Percentiles rank a stretch among this genome's conserved stretches.
phyloP scores from a whole-genome alignment of 1,140 invertebrate species.

The Chymomyza costata region DNA sequence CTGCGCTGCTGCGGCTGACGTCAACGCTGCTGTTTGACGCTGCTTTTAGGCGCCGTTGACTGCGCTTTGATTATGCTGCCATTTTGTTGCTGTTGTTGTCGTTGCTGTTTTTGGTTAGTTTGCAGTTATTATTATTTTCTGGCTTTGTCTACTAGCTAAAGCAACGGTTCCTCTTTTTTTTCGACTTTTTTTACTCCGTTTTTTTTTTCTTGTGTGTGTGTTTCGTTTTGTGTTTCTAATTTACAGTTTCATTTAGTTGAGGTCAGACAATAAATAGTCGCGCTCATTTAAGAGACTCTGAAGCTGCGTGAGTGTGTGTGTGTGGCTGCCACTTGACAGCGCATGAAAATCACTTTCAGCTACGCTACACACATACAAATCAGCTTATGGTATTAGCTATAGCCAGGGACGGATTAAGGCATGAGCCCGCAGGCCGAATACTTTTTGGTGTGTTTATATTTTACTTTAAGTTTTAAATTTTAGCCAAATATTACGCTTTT shows the following conservation, averaged over 20 bases:
- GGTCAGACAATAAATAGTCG: conserved; percentile 73
- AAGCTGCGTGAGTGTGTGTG: neutral
- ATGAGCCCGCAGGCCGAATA: no score
- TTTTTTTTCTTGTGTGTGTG: neutral
- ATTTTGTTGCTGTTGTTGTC: neutral
- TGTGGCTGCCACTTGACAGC: conserved; percentile 55
- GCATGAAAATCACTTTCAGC: neutral
- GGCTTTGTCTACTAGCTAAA: conserved; percentile 65
- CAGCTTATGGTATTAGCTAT: no score
- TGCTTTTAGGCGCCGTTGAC: conserved; percentile 17
- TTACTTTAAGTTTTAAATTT: no score
- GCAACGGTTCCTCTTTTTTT: neutral
- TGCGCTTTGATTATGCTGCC: conserved; percentile 15
- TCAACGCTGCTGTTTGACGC: neutral
- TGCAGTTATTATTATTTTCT: conserved; percentile 68
- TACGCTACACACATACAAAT: no score
- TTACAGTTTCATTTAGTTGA: conserved; percentile 70
- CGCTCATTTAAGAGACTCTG: conserved; percentile 29
- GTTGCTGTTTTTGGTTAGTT: conserved; percentile 14
- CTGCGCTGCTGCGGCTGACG: conserved; percentile 8
- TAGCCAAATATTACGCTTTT: no score
- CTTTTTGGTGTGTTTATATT: no score
- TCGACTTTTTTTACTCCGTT: neutral
- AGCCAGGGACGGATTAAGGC: no score
- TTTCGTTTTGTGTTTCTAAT: conserved; percentile 49